These are phyloP conservation scores for Microchirus variegatus DNA, from an alignment of 2,797 vertebrate species.

Conservation along the genomic window DNA sequence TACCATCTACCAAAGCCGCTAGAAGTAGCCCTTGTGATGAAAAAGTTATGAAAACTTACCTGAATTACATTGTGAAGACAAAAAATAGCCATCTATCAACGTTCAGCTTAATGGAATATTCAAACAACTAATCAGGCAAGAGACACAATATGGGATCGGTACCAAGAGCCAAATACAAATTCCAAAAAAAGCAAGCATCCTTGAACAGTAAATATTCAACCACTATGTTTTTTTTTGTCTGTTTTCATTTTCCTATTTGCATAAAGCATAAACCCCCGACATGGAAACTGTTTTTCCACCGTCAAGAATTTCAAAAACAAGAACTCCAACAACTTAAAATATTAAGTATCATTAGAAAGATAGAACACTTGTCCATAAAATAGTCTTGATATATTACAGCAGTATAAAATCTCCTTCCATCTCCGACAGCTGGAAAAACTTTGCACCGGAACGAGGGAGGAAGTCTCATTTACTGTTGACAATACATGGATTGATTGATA, in stretches of 20 bases:
- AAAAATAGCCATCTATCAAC: slow-evolving; percentile 59
- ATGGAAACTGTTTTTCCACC: slow-evolving; percentile 58
- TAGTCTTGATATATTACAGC: slow-evolving; percentile 80
- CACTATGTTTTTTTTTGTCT: slow-evolving; percentile 56
- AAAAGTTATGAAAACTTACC: slow-evolving; percentile 82
- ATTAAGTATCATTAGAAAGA: slow-evolving; percentile 77
- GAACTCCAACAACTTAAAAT: slow-evolving; percentile 72
- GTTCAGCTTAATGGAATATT: slow-evolving; percentile 66
- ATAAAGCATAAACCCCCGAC: slow-evolving; percentile 79
- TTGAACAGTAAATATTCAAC: slow-evolving; percentile 74
- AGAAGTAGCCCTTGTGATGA: slow-evolving; percentile 86
- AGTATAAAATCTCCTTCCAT: slow-evolving; percentile 76
- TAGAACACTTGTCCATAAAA: slow-evolving; percentile 78
- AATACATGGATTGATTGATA: slow-evolving; percentile 75
- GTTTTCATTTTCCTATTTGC: slow-evolving; percentile 76
- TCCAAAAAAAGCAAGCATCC: slow-evolving; percentile 59
- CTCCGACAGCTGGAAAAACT: slow-evolving; percentile 49
- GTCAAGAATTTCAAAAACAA: slow-evolving; percentile 70
- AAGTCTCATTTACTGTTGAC: slow-evolving; percentile 66
- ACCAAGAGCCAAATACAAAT: slow-evolving; percentile 64
- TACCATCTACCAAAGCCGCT: slow-evolving; percentile 66
- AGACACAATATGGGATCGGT: slow-evolving; percentile 74
- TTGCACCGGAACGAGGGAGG: slow-evolving; percentile 59
- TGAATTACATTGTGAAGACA: slow-evolving; percentile 81
- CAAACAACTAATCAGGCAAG: slow-evolving; percentile 69